Evolutionary conservation across 1,140 invertebrate genomes (phyloP).

Genomic region (Mizuhopecten yessoensis): DNA sequence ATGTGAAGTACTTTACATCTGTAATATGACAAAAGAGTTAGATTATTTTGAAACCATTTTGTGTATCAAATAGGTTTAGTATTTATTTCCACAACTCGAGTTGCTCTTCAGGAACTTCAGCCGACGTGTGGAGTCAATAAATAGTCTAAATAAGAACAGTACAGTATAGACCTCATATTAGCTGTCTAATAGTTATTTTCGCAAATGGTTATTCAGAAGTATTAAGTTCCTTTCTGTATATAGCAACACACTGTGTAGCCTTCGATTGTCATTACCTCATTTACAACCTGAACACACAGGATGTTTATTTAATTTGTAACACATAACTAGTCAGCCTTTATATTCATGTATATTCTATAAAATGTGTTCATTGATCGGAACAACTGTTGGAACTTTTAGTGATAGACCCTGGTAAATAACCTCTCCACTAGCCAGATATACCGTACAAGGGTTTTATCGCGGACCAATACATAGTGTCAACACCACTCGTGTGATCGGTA

Average conservation of each 20-base stretch:
- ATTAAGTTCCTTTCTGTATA: background rate
- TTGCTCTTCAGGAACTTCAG: background rate
- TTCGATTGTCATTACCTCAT: background rate
- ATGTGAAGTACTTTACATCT: background rate
- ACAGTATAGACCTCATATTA: background rate
- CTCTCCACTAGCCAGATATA: background rate
- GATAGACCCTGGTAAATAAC: background rate
- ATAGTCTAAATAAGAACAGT: no score
- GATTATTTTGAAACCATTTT: background rate
- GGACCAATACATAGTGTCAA: background rate
- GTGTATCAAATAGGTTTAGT: background rate
- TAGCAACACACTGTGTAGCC: background rate
- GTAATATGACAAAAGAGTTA: no score
- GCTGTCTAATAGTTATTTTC: background rate
- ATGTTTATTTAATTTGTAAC: conserved; percentile 1
- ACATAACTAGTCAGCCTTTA: background rate
- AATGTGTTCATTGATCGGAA: background rate
- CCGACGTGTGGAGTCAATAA: background rate
- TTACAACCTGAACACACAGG: background rate
- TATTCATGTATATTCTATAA: background rate
- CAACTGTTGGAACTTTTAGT: background rate
- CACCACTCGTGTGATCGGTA: background rate
- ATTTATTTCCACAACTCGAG: background rate
- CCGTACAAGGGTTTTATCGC: background rate
- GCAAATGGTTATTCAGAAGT: background rate